phyloP scores from a whole-genome alignment of 2,797 vertebrate genomes.

The Gallinago nigripennis region DNA sequence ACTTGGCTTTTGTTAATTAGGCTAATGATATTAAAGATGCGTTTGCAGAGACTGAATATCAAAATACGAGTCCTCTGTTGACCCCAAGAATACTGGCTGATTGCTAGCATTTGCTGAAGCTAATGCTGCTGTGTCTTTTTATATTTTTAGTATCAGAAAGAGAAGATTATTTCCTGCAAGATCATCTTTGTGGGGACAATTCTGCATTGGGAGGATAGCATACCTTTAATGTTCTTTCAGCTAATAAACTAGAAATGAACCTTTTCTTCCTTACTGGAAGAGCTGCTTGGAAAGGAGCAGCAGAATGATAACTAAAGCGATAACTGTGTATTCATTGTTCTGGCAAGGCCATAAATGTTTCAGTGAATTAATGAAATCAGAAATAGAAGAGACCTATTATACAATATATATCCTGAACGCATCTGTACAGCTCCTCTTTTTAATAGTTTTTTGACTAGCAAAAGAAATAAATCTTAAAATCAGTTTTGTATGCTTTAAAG shows the following conservation, averaged over 20 bases:
- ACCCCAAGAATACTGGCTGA: background rate
- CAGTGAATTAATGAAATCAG: constrained; percentile 17
- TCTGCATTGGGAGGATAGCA: background rate
- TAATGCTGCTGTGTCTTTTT: background rate
- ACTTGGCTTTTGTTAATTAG: background rate
- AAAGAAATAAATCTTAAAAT: background rate
- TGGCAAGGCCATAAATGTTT: constrained; percentile 40
- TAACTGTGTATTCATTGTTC: background rate
- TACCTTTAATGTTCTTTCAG: background rate
- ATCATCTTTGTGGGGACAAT: background rate
- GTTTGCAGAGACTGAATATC: background rate
- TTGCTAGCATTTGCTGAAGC: background rate
- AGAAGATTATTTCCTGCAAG: background rate
- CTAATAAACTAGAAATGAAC: background rate
- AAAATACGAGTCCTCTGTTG: background rate
- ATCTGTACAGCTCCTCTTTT: background rate
- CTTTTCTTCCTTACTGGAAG: background rate
- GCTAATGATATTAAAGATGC: background rate
- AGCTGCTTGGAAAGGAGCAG: background rate
- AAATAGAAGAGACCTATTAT: background rate
- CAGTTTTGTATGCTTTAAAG: background rate
- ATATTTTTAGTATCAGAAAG: background rate
- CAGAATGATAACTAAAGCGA: background rate
- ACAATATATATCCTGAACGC: background rate
- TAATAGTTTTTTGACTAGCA: background rate